Conservation (phyloP, 2,113 vertebrate genomes). For the Aptenodytes forsteri region DNA sequence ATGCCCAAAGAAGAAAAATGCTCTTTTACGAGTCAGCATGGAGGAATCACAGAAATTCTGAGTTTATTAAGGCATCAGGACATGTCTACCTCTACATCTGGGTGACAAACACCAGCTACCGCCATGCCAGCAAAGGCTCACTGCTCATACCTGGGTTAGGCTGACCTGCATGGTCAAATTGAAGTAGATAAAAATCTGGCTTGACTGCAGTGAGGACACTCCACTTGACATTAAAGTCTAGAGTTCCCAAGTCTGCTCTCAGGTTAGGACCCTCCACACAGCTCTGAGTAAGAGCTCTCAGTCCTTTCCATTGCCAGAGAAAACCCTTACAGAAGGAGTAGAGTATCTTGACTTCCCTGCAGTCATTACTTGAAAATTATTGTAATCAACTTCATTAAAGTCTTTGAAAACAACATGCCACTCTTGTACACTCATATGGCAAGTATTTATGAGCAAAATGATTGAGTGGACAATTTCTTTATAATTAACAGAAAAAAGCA, state of each 20-base stretch:
- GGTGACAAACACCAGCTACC: not conserved
- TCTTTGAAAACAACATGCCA: not conserved
- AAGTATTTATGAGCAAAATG: not conserved
- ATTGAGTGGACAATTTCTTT: not conserved
- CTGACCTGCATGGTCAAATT: not conserved
- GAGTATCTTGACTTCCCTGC: not conserved
- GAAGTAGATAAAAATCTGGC: not conserved
- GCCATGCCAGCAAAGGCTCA: fast-evolving
- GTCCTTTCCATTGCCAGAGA: not conserved
- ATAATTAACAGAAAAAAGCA: not conserved
- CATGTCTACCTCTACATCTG: not conserved
- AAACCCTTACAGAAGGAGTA: not conserved
- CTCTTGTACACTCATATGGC: not conserved
- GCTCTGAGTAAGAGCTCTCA: not conserved
- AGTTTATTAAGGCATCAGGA: not conserved
- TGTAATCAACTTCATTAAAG: not conserved
- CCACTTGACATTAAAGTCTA: not conserved
- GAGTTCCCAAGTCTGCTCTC: not conserved
- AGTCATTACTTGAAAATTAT: not conserved
- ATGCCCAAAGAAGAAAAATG: not conserved
- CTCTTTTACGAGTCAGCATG: not conserved
- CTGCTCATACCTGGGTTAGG: not conserved
- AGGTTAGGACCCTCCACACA: not conserved
- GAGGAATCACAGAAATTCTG: not conserved
- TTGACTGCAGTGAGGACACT: not conserved